phyloP scores from a whole-genome alignment of 1,140 invertebrate species.

The Danaus plexippus region DNA sequence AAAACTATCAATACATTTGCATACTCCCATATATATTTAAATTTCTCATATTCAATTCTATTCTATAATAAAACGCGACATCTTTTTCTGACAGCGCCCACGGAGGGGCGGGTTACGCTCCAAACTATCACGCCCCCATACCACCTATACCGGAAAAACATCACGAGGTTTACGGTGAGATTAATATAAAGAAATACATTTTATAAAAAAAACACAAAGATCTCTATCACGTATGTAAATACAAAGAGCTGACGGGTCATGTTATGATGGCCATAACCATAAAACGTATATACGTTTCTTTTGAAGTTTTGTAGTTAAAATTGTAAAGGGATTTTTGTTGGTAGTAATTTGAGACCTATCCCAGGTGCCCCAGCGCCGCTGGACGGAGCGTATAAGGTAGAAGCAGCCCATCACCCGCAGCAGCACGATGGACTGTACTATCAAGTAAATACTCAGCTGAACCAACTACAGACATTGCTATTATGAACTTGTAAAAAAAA shows the following conservation, averaged over 20 bases:
- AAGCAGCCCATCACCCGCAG: slow-evolving; percentile 51
- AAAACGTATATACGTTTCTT: no score
- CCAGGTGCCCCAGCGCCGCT: slow-evolving; percentile 44
- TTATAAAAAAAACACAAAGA: not conserved
- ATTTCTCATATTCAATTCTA: no score
- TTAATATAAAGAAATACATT: not conserved
- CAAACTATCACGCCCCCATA: slow-evolving; percentile 48
- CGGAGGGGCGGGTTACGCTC: slow-evolving; percentile 40
- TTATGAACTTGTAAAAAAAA: no score
- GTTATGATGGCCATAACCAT: no score
- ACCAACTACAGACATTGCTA: no score
- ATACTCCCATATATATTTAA: no score
- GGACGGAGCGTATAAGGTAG: slow-evolving; percentile 56
- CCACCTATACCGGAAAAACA: slow-evolving; percentile 50
- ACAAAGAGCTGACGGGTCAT: no score
- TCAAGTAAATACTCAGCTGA: slow-evolving; percentile 58
- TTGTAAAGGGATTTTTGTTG: no score
- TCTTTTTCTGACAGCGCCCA: slow-evolving; percentile 33
- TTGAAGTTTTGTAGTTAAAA: no score
- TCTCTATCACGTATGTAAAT: no score
- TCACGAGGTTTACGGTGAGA: slow-evolving; percentile 50
- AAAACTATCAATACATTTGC: no score
- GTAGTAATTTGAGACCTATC: not conserved
- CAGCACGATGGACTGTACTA: slow-evolving; percentile 78
- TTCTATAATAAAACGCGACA: not conserved